phyloP scores from a whole-genome alignment of 2,113 vertebrate genomes.

The Anolis carolinensis region DNA sequence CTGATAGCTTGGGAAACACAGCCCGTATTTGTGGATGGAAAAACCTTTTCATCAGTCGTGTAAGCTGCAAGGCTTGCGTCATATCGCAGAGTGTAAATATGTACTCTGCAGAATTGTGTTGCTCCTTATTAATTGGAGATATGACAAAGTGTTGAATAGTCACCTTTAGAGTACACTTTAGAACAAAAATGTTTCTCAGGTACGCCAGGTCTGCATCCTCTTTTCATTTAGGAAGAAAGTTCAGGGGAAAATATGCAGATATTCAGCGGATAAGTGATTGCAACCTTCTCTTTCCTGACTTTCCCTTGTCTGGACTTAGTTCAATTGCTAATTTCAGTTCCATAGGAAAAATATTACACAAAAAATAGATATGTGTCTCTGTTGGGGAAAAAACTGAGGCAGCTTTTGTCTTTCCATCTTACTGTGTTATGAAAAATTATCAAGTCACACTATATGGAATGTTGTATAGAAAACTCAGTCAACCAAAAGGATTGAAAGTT shows the following conservation, averaged over 20 bases:
- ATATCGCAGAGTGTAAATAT: conserved; percentile 52
- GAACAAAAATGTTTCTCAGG: too few species aligned
- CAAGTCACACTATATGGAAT: too few species aligned
- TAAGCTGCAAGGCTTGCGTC: conserved; percentile 33
- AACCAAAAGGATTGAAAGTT: too few species aligned
- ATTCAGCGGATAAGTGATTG: neutral
- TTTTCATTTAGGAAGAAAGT: neutral
- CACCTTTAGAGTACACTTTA: conserved; percentile 23
- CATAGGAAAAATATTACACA: neutral
- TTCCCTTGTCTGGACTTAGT: neutral
- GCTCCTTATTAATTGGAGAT: conserved; percentile 49
- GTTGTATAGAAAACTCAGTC: too few species aligned
- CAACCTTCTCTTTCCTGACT: neutral
- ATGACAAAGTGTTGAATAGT: neutral
- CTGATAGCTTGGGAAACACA: neutral
- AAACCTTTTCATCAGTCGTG: conserved; percentile 15
- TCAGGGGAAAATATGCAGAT: neutral
- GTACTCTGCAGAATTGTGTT: conserved; percentile 26
- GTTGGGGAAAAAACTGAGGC: too few species aligned
- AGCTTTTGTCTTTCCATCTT: neutral
- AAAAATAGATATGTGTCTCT: too few species aligned
- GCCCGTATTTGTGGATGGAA: neutral
- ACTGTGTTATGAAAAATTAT: too few species aligned
- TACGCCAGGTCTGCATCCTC: conserved; percentile 8
- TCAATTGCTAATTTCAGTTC: neutral